A percentile compares a stretch with the other conserved stretches of the same genome.
phyloP scores from a whole-genome alignment of 2,113 vertebrate species.

The Semnopithecus entellus region DNA sequence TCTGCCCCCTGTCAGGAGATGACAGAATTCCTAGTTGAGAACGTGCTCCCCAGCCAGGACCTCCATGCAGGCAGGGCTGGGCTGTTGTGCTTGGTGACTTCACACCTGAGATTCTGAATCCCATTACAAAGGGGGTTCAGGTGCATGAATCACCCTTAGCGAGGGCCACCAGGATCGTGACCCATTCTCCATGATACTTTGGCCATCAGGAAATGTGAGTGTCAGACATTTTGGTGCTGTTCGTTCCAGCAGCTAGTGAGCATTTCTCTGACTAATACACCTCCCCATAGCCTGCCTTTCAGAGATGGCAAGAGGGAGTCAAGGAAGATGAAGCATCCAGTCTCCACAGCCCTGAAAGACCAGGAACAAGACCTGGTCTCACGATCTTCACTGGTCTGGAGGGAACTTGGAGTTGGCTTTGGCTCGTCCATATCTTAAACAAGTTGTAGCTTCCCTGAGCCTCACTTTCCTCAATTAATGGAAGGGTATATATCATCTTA shows the following conservation, averaged over 20 bases:
- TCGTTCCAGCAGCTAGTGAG: background rate
- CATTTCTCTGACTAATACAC: background rate
- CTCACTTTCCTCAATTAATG: background rate
- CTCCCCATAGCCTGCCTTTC: background rate
- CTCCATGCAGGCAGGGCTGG: background rate
- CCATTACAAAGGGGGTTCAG: background rate
- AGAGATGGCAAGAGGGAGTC: background rate
- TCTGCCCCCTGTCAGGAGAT: accelerated
- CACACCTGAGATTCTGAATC: too few relatives aligned
- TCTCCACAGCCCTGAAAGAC: background rate
- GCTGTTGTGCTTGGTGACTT: background rate
- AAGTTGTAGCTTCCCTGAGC: background rate
- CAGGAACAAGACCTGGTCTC: background rate
- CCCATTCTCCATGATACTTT: background rate
- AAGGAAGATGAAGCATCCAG: too few relatives aligned
- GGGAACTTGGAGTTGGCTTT: background rate
- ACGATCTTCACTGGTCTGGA: too few relatives aligned
- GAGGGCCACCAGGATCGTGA: accelerated
- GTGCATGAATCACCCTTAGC: accelerated
- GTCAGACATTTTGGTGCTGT: accelerated
- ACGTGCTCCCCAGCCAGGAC: accelerated
- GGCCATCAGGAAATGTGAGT: background rate
- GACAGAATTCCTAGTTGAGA: background rate
- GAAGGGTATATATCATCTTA: background rate
- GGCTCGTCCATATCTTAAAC: background rate